Base-by-base conservation (phyloP, 2,888 invertebrate genomes). In the Drosophila limbata region DNA sequence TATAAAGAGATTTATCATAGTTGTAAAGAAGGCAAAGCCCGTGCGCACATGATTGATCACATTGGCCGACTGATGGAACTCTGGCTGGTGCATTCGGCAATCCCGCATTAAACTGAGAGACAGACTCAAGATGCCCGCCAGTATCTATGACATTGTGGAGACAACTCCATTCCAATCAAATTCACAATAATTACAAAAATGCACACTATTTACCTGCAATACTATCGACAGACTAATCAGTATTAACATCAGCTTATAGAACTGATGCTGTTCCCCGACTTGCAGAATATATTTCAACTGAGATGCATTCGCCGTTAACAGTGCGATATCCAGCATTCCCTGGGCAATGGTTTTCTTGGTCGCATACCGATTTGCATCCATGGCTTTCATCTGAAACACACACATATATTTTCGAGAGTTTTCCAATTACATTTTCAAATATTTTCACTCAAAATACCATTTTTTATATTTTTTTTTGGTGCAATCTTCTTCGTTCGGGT, bases 341-440 rank as follows among this genome's bases (percentile, higher is more conserved):
- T 97, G 97, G 0, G 97, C 97, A 65, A 97, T 97, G 0, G 97
- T 97, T 93, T 98, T 98, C 93, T 97, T 98, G 10, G 97, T 97
- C 21, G 97, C 97, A 94, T 97, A 98, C 78, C 96, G 95, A 92
- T 97, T 98, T 4, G 96, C 96, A 90, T 97, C 96, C 91, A 97
- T 93, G 1, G 95, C 94, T 92, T 96, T 97, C 83, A 94, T 91
- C 95, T 95, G 92, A 10, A 82, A 79, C n/a, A 37, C 39, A 25
- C 21, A 3, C 21, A 25, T 10, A 3, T 15, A 50, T 13, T 15
- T 13, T 15, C 3, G 5, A 28, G 13, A 28, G 10, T 19, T 55
- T 48, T 47, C 6, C 15, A 40, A 31, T 50, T n/a, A 40, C 11
- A 15, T 15, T n/a, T 10, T 15, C 0, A 10, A 10, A 28, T 9